Percentiles rank a stretch among this genome's conserved stretches.
Evolutionary conservation across 2,113 vertebrate species (phyloP).

Genomic region (Siniperca chuatsi): DNA sequence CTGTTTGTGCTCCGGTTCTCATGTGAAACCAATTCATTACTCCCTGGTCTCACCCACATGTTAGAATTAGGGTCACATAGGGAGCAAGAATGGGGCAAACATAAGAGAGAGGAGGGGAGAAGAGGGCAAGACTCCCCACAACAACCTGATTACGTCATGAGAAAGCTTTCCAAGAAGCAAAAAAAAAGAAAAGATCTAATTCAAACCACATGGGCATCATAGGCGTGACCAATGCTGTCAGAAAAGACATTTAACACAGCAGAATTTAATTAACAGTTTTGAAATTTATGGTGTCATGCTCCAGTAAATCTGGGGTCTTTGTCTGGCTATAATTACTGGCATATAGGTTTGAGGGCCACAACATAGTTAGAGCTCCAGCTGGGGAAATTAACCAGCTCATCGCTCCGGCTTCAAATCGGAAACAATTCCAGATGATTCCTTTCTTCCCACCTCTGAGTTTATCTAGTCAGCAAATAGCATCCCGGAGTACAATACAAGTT

Average conservation of each 20-base stretch:
- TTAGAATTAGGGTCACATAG: constrained; percentile 44
- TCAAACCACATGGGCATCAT: constrained; percentile 73
- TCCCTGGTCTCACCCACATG: constrained; percentile 44
- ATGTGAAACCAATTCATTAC: constrained; percentile 58
- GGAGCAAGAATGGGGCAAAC: constrained; percentile 48
- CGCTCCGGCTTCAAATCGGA: constrained; percentile 44
- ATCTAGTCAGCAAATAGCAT: constrained; percentile 66
- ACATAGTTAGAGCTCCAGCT: constrained; percentile 58
- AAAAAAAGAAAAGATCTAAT: constrained; percentile 44
- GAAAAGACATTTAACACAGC: constrained; percentile 64
- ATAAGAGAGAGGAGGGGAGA: not conserved
- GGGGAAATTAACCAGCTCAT: constrained; percentile 66
- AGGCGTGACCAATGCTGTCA: constrained; percentile 59
- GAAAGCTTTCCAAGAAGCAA: constrained; percentile 51
- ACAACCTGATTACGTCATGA: constrained; percentile 65
- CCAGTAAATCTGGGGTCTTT: constrained; percentile 75
- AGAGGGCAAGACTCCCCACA: constrained; percentile 35
- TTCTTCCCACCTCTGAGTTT: constrained; percentile 50
- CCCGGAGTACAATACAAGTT: constrained; percentile 41
- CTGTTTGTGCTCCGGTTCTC: constrained; percentile 49
- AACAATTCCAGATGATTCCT: constrained; percentile 71
- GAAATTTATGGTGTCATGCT: constrained; percentile 71
- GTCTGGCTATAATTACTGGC: constrained; percentile 74
- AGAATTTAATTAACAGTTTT: constrained; percentile 77
- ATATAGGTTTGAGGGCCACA: constrained; percentile 68